Conservation (phyloP, 2,797 vertebrate genomes). For the Cirrhinus mrigala region DNA sequence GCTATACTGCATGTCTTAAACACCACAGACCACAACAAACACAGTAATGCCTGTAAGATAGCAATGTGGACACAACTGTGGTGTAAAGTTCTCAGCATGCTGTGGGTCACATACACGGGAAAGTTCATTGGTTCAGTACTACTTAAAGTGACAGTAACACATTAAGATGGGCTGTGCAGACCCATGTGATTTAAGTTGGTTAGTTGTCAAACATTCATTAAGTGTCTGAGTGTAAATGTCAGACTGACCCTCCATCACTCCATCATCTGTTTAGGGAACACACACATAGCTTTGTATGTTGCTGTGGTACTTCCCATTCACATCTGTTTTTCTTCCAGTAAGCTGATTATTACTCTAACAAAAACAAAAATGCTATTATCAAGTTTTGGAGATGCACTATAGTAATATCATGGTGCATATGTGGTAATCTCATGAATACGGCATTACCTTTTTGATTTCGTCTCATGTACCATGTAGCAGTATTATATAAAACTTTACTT, state of each 20-base stretch:
- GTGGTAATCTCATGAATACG: neutral
- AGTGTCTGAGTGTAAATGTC: slow-evolving; percentile 22
- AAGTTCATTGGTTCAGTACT: neutral
- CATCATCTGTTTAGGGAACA: neutral
- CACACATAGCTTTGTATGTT: neutral
- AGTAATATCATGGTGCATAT: neutral
- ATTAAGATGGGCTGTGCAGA: neutral
- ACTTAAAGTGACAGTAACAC: slow-evolving; percentile 1
- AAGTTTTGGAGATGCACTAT: neutral
- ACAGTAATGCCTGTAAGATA: neutral
- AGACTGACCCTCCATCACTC: neutral
- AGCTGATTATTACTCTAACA: neutral
- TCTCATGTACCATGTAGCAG: neutral
- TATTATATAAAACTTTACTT: neutral
- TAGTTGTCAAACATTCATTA: slow-evolving; percentile 26
- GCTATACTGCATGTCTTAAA: neutral
- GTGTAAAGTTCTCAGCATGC: neutral
- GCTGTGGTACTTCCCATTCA: neutral
- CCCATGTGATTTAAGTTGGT: slow-evolving; percentile 13
- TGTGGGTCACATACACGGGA: neutral
- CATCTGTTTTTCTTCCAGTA: neutral
- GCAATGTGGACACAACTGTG: neutral
- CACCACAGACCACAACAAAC: neutral
- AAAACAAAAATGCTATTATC: neutral
- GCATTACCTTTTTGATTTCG: neutral